A percentile compares a stretch with the other conserved stretches of the same genome.
Conservation (phyloP, 2,888 invertebrate genomes). For the Eutolmus rufibarbis region DNA sequence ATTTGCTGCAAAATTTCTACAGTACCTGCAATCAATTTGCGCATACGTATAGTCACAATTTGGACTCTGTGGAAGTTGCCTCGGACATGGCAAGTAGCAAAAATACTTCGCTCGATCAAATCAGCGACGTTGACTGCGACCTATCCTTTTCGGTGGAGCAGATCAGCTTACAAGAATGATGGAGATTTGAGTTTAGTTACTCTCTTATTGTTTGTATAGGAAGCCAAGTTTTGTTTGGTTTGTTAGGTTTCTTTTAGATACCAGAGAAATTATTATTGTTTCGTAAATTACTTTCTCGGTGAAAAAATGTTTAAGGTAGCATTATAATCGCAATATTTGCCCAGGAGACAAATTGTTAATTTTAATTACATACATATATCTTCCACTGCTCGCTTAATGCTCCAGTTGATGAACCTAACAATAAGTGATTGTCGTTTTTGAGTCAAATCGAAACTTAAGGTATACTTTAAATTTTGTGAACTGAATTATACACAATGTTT, state of each 20-base stretch:
- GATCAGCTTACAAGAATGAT: conserved; percentile 10
- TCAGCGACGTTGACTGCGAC: conserved; percentile 40
- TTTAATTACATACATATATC: too few relatives aligned
- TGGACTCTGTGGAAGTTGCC: conserved; percentile 51
- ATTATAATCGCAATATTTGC: too few relatives aligned
- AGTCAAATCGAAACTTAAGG: too few relatives aligned
- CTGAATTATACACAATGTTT: too few relatives aligned
- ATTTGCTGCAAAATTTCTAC: conserved; percentile 53
- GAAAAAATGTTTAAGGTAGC: too few relatives aligned
- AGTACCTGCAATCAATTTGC: conserved; percentile 52
- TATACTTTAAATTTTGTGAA: too few relatives aligned
- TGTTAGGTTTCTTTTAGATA: not conserved
- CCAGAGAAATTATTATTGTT: too few relatives aligned
- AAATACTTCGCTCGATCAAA: conserved; percentile 37
- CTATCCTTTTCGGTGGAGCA: not conserved
- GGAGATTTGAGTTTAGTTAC: not conserved
- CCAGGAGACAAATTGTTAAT: too few relatives aligned
- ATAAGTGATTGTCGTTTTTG: too few relatives aligned
- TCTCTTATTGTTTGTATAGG: not conserved
- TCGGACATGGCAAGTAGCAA: conserved; percentile 49
- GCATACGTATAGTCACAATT: conserved; percentile 49
- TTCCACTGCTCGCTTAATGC: too few relatives aligned
- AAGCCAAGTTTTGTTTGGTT: not conserved
- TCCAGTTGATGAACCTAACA: too few relatives aligned
- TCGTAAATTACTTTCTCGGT: too few relatives aligned